Base-by-base conservation (phyloP, 2,797 vertebrate genomes). In the Sebastes baramenuke region DNA sequence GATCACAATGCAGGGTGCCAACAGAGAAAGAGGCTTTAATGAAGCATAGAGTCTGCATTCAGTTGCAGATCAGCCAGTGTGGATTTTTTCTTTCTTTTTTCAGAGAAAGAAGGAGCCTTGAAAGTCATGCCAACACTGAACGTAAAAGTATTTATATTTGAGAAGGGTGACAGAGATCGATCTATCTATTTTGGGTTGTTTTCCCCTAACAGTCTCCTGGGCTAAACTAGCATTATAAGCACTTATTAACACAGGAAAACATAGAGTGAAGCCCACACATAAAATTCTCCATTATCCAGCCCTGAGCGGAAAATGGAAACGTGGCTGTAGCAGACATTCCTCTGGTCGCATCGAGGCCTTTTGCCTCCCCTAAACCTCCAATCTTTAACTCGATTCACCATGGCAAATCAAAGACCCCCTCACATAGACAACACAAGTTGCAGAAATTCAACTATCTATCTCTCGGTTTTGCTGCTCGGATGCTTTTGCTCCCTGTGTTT, bases 1-100 rank as follows among this genome's bases (percentile, higher is more conserved):
- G 97, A 98, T 98, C 98, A 99, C 98, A 99, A 99, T 99, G 97
- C 94, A 38, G 96, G 97, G 96, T 97, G 97, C 97, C 97, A 98
- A 96, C 96, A 96, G 96, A 98, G 97, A 99, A 99, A 99, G 98
- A 97, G 94, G 97, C 97, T 97, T 97, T 99, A 99, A 98, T 99
- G 98, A 99, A 99, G 97, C 98, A 98, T 98, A 97, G 97, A 97
- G 96, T 95, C 95, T 90, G 97, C 96, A 99, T 99, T 99, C 97
- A 99, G 96, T 98, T 98, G 97, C 97, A 99, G 98, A 99, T 99
- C 97, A 98, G 93, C 89, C 82, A 65, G 86, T 93, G 93, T 93
- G 91, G 91, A 88, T 92, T 92, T 93, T 92, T 90, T 91, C 79
- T 80, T 84, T 80, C 62, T 82, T 86, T 87, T 84, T 76, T 74